Conservation (phyloP, 35 echinoderm and acorn worm species). For the Heliocidaris tuberculata region DNA sequence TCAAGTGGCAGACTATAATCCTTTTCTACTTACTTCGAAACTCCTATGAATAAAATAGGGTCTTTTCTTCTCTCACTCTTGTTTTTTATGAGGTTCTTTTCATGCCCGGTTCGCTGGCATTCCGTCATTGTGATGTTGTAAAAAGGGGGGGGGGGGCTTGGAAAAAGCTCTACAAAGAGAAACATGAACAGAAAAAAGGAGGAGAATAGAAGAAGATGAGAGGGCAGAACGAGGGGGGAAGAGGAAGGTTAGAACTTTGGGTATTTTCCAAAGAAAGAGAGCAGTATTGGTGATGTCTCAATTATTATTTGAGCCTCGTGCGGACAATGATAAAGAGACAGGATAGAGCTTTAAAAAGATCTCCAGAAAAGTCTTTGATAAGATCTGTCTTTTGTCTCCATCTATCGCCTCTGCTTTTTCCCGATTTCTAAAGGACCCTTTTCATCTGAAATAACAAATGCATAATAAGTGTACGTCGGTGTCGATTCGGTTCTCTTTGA, state of each 20-base stretch:
- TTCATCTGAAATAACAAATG: constrained; percentile 40
- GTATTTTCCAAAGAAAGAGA: not conserved
- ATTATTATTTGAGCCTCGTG: constrained; percentile 40
- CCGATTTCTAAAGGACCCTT: constrained; percentile 1
- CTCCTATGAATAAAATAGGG: constrained; percentile 8
- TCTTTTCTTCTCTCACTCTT: not conserved
- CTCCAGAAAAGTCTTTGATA: constrained; percentile 26
- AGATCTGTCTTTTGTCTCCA: constrained; percentile 28
- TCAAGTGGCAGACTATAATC: constrained; percentile 27
- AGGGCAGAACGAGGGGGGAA: not conserved
- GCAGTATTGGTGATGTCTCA: constrained; percentile 38
- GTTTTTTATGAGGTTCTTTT: constrained; percentile 21
- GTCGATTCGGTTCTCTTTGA: not conserved
- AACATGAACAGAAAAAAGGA: constrained; percentile 25
- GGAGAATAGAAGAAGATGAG: constrained; percentile 5
- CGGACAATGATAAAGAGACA: not conserved
- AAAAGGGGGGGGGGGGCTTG: not conserved
- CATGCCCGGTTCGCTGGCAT: constrained; percentile 26
- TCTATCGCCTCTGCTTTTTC: constrained; percentile 35
- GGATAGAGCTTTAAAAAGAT: constrained; percentile 23
- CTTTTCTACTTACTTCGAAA: not conserved
- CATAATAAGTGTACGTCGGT: constrained; percentile 19
- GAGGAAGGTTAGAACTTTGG: not conserved
- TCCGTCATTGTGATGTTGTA: constrained; percentile 45
- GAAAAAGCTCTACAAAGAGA: not conserved